Conservation (phyloP, 2,113 vertebrate genomes). For the cat (Felis catus) region DNA sequence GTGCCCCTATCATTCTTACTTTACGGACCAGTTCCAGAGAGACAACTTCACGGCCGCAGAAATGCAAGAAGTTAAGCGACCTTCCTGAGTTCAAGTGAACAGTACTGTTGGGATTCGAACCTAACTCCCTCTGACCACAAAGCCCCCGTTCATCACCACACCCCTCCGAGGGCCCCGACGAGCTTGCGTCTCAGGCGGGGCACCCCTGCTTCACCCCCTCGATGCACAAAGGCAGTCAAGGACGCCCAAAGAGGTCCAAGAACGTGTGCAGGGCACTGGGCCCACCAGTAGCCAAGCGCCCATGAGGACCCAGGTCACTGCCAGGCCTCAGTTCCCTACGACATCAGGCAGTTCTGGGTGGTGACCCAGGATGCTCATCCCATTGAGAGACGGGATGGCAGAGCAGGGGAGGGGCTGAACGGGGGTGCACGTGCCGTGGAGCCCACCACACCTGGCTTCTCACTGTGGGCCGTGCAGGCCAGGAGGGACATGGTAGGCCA, state of each 20-base stretch:
- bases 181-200: neutral
- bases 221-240: rapidly evolving
- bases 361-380: neutral
- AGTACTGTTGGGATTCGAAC: neutral
- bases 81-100: neutral
- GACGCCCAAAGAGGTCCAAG: neutral
- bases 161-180: neutral
- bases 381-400: neutral
- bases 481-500: rapidly evolving
- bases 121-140: neutral
- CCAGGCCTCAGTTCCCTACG: neutral
- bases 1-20: neutral
- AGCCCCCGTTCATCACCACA: neutral
- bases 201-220: neutral
- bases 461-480: neutral
- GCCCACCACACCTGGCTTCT: neutral
- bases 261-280: neutral
- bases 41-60: neutral
- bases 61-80: neutral
- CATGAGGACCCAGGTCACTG: neutral
- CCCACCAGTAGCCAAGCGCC: neutral
- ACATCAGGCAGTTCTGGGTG: neutral
- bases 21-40: neutral
- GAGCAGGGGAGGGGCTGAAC: rapidly evolving
- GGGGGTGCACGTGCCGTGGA: rapidly evolving